These are phyloP conservation scores for Cotesia vestalis DNA, from an alignment of 1,140 invertebrate species.

Conservation along the genomic window DNA sequence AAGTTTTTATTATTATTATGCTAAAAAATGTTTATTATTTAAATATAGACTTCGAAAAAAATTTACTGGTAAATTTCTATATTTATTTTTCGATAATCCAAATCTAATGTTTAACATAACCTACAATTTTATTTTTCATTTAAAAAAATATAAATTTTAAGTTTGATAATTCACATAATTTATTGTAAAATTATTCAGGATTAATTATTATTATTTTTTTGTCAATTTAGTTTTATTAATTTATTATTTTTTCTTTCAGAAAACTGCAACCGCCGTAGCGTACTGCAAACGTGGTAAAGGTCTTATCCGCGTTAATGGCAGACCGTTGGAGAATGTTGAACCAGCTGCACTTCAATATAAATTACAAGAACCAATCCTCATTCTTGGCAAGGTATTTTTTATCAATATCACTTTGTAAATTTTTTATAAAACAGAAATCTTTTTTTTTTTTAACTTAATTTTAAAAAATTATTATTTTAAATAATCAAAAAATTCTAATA, in stretches of 20 bases:
- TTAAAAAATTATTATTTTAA: no score
- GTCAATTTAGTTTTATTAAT: constrained; percentile 35
- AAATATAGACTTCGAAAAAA: no score
- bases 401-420: constrained; percentile 23
- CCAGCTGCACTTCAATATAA: constrained; percentile 96
- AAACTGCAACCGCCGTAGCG: constrained; percentile 98
- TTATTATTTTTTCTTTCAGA: constrained; percentile 70
- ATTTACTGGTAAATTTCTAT: no score
- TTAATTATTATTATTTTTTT: constrained; percentile 27
- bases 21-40: no score
- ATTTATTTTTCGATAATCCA: no score
- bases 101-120: neutral
- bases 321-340: constrained; percentile 93
- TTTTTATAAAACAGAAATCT: constrained; percentile 18
- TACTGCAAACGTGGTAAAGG: constrained; percentile 96
- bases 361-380: constrained; percentile 95
- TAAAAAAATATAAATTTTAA: neutral
- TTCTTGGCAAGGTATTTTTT: constrained; percentile 88
- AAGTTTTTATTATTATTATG: no score
- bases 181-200: constrained; percentile 42
- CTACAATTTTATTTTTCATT: neutral
- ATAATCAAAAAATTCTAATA: no score
- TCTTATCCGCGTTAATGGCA: constrained; percentile 93
- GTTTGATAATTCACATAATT: constrained; percentile 31
- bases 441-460: neutral